Conservation (phyloP, 2,888 invertebrate species). For the Exephanes ischioxanthus region DNA sequence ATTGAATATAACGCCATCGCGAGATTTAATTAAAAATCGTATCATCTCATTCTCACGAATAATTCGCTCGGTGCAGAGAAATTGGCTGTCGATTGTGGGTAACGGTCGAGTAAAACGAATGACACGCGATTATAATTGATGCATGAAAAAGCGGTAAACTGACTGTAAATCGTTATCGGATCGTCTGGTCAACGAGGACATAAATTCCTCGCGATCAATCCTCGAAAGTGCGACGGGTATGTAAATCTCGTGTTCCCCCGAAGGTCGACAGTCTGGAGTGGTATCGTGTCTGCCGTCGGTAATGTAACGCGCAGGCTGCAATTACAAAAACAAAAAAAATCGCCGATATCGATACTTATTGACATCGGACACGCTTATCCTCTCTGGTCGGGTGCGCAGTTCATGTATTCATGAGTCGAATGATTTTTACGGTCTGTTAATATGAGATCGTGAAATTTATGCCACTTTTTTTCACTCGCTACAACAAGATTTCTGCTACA, state of each 20-base stretch:
- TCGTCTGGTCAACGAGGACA: conserved; percentile 48
- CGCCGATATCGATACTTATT: conserved; percentile 43
- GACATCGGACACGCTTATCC: conserved; percentile 62
- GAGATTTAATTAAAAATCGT: conserved; percentile 61
- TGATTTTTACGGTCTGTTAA: conserved; percentile 46
- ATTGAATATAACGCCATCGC: conserved; percentile 35
- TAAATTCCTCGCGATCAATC: conserved; percentile 45
- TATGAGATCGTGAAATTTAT: conserved; percentile 13
- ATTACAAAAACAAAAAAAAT: conserved; percentile 32
- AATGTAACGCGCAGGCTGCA: conserved; percentile 32
- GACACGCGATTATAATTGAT: conserved; percentile 34
- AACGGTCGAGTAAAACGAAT: conserved; percentile 39
- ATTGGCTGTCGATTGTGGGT: conserved; percentile 15
- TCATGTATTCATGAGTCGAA: conserved; percentile 50
- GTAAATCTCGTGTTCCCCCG: conserved; percentile 50
- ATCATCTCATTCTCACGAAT: conserved; percentile 44
- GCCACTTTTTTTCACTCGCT: not conserved
- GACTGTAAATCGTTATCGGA: conserved; percentile 24
- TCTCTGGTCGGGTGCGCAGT: conserved; percentile 11
- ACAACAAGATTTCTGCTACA: not conserved
- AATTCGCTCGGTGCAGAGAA: conserved; percentile 19
- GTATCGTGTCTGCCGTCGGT: not conserved
- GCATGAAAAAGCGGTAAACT: conserved; percentile 20
- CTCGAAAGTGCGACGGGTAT: conserved; percentile 56
- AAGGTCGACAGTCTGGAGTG: conserved; percentile 31